These are phyloP conservation scores for Vireo griseus DNA, from an alignment of 2,797 vertebrate species.

Conservation along the genomic window DNA sequence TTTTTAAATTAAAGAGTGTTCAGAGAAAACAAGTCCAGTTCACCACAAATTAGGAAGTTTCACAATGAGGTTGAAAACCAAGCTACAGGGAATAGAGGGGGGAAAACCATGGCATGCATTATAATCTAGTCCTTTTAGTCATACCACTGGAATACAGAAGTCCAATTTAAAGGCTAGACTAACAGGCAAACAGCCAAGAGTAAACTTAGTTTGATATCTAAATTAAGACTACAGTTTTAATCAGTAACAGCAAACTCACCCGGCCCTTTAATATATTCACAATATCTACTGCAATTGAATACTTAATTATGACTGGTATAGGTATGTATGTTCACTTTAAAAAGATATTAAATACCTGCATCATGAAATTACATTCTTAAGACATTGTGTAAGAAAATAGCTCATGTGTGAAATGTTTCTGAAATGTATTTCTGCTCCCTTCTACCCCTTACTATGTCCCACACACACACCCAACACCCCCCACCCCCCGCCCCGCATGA, in stretches of 20 bases:
- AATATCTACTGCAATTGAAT: slow-evolving; percentile 68
- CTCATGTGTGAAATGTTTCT: slow-evolving; percentile 76
- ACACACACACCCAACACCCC: background rate
- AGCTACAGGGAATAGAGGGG: slow-evolving; percentile 7
- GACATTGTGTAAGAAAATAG: slow-evolving; percentile 80
- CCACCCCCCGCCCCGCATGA: background rate
- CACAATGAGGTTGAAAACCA: slow-evolving; percentile 39
- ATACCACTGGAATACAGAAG: slow-evolving; percentile 74
- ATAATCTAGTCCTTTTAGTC: slow-evolving; percentile 64
- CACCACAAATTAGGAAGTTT: slow-evolving; percentile 76
- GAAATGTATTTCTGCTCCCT: slow-evolving; percentile 70
- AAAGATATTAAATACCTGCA: slow-evolving; percentile 78
- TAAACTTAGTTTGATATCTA: slow-evolving; percentile 73
- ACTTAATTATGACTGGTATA: slow-evolving; percentile 67
- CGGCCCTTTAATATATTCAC: slow-evolving; percentile 60
- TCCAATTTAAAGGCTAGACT: slow-evolving; percentile 73
- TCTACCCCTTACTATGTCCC: background rate
- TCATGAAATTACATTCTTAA: slow-evolving; percentile 79
- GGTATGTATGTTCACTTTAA: slow-evolving; percentile 65
- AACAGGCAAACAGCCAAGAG: slow-evolving; percentile 68
- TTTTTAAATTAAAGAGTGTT: background rate
- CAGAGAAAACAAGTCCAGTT: slow-evolving; percentile 78
- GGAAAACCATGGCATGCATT: slow-evolving; percentile 64
- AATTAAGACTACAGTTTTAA: slow-evolving; percentile 64
- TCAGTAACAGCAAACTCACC: slow-evolving; percentile 64